Conservation (phyloP, 2,888 invertebrate genomes). For the Cephus rjabovi region DNA sequence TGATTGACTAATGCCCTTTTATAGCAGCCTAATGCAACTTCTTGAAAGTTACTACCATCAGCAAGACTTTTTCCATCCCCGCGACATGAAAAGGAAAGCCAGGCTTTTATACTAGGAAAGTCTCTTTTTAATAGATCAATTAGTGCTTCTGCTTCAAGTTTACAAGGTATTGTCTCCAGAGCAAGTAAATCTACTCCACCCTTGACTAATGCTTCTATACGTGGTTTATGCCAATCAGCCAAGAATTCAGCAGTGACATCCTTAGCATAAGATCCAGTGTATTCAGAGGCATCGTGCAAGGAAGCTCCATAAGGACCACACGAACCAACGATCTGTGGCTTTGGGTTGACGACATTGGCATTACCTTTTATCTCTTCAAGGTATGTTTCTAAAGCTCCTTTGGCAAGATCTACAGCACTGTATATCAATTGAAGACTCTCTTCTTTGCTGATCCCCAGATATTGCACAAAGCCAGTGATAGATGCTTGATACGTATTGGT, state of each 20-base stretch:
- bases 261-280: constrained; percentile 85
- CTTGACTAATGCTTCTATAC: constrained; percentile 82
- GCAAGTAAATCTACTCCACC: constrained; percentile 88
- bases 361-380: constrained; percentile 68
- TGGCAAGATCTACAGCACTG: constrained; percentile 80
- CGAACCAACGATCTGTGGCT: constrained; percentile 84
- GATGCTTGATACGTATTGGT: constrained; percentile 94
- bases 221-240: constrained; percentile 86
- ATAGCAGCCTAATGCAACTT: constrained; percentile 78
- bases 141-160: constrained; percentile 84
- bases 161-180: constrained; percentile 92
- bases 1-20: constrained; percentile 72
- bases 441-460: constrained; percentile 76
- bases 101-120: constrained; percentile 83
- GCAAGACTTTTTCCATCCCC: constrained; percentile 76
- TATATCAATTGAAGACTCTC: constrained; percentile 80
- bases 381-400: constrained; percentile 71
- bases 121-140: constrained; percentile 79
- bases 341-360: constrained; percentile 55
- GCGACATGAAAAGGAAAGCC: constrained; percentile 87
- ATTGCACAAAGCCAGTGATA: constrained; percentile 79
- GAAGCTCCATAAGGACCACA: constrained; percentile 95
- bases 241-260: constrained; percentile 74
- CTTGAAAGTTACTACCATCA: constrained; percentile 84
- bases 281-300: constrained; percentile 92